These are phyloP conservation scores for Spodoptera litura DNA, from an alignment of 1,140 invertebrate genomes.

Conservation along the genomic window DNA sequence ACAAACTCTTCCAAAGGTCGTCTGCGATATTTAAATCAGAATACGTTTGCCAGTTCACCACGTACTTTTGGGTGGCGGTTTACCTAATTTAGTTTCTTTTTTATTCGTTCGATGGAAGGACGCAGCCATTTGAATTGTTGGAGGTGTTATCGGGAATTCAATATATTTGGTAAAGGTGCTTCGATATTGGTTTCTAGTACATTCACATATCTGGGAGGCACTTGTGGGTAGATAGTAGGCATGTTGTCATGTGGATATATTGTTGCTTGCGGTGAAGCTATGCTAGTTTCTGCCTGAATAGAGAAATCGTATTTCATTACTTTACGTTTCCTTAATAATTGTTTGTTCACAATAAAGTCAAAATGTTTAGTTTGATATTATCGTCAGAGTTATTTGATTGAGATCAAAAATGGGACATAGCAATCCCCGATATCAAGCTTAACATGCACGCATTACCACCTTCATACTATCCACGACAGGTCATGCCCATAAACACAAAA, in stretches of 20 bases:
- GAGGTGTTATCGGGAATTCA: conserved; percentile 13
- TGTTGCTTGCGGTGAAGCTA: too few relatives aligned
- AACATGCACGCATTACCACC: neutral
- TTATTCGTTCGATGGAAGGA: conserved; percentile 13
- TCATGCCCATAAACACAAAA: neutral
- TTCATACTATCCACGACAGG: neutral
- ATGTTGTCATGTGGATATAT: too few relatives aligned
- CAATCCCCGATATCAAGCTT: neutral
- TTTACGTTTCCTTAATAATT: too few relatives aligned
- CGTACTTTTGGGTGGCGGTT: conserved; percentile 32
- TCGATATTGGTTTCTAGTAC: conserved; percentile 1
- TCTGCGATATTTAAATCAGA: conserved; percentile 66
- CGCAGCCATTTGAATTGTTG: conserved; percentile 9
- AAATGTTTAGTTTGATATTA: too few relatives aligned
- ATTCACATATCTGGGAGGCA: neutral
- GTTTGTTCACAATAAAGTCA: too few relatives aligned
- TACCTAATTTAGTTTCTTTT: conserved; percentile 43
- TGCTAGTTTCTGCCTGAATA: too few relatives aligned
- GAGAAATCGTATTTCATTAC: too few relatives aligned
- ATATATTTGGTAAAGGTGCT: neutral
- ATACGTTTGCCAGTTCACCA: conserved; percentile 51
- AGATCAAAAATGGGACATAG: too few relatives aligned
- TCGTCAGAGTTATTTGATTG: too few relatives aligned
- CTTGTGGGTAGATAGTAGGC: too few relatives aligned
- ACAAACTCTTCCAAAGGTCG: conserved; percentile 60